Base-by-base conservation (phyloP, 2,888 invertebrate genomes). In the Drosophila neonasuta region DNA sequence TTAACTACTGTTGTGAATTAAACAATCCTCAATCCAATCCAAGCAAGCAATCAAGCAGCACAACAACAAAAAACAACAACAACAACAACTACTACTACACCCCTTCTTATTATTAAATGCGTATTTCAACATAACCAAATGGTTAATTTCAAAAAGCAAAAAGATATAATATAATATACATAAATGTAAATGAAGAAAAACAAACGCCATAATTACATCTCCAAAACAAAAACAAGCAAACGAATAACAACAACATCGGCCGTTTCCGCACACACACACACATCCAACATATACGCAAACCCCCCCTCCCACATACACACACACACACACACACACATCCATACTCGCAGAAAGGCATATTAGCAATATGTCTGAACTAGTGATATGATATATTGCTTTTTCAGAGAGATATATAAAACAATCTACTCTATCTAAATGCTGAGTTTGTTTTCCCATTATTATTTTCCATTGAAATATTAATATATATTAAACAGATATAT, bases 1-100 rank as follows among this genome's bases (percentile, higher is more conserved):
- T 93, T 94, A 90, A 93, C 91, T 89, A 90, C 90, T 88, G 91
- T 90, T 90, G 90, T 90, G 86, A 90, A 90, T 88, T 90, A 90
- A 87, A 60, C 36, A 79, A 67, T 57, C 73, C 62, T 52, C 58
- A 63, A 60, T 32, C 45, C 55, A 46, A 63, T 50, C 24, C 32
- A 57, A 68, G 65, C 36, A 57, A 34, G 42, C 57, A 60, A 50
- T 30, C 51, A 64, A 58, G 59, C 30, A 59, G 36, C 55, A 41
- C 64, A 45, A 61, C 60, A 54, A 61, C 51, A 73, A 69, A 48
- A 49, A 67, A 62, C 46, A 64, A 41, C 44, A 64, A 51, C 57
- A 57, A 20, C 24, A 24, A 24, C 24, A 24, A 24, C 24, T 24
- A 34, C 46, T 39, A 30, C 49, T 36, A 30, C 46, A 64, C 30